These are phyloP conservation scores for Macrosoma leucophasiata DNA, from an alignment of 2,888 invertebrate species.

Conservation along the genomic window DNA sequence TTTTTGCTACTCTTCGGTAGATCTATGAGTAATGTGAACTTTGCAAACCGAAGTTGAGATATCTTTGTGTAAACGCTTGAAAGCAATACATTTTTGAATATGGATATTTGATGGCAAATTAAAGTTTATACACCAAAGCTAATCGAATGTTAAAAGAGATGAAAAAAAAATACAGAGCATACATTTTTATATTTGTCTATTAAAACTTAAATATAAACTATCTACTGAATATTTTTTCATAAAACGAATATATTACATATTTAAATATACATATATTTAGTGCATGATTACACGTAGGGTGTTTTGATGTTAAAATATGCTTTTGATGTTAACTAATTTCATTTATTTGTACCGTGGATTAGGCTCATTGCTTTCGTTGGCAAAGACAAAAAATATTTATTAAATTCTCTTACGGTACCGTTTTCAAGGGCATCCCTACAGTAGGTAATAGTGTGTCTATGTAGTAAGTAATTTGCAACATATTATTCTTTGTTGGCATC, in stretches of 20 bases:
- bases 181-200: slow-evolving; percentile 34
- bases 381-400: slow-evolving; percentile 33
- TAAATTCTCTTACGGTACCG: too few relatives aligned
- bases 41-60: too few relatives aligned
- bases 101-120: too few relatives aligned
- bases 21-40: slow-evolving; percentile 22
- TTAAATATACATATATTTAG: slow-evolving; percentile 31
- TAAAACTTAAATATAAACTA: slow-evolving; percentile 25
- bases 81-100: too few relatives aligned
- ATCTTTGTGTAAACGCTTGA: too few relatives aligned
- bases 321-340: slow-evolving; percentile 47
- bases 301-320: slow-evolving; percentile 39
- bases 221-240: slow-evolving; percentile 40
- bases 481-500: too few relatives aligned
- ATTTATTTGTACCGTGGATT: slow-evolving; percentile 39
- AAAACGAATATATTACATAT: slow-evolving; percentile 31
- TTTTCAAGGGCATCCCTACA: slow-evolving; percentile 7
- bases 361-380: slow-evolving; percentile 43
- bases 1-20: slow-evolving; percentile 24
- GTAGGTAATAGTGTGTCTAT: slow-evolving; percentile 1
- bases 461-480: too few relatives aligned
- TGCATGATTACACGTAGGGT: slow-evolving; percentile 38
- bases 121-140: slow-evolving; percentile 29
- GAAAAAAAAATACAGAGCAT: slow-evolving; percentile 25
- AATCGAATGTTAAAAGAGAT: slow-evolving; percentile 16